phyloP scores from a whole-genome alignment of 2,797 vertebrate species.

The Diglossa cyanea region DNA sequence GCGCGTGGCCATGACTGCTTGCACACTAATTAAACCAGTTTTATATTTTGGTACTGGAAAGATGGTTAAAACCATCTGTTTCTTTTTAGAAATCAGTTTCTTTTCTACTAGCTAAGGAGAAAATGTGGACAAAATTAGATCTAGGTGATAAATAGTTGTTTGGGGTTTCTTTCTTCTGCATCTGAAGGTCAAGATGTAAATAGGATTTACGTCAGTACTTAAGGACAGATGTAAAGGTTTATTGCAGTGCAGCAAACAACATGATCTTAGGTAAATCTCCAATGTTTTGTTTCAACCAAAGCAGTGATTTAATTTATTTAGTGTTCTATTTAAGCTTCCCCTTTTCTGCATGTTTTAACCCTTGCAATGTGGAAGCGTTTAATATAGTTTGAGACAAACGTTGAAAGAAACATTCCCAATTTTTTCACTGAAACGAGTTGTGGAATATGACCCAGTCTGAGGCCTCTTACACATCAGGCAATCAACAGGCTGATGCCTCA shows the following conservation, averaged over 20 bases:
- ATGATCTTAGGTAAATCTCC: conserved; percentile 26
- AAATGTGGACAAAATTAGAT: conserved; percentile 42
- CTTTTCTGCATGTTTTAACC: conserved; percentile 14
- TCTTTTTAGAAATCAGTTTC: conserved; percentile 5
- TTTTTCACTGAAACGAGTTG: conserved; percentile 8
- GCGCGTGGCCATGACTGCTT: neutral
- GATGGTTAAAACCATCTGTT: conserved; percentile 51
- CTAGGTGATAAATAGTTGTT: conserved; percentile 55
- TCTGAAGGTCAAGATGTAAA: conserved; percentile 22
- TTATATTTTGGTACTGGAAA: neutral
- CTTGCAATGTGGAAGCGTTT: neutral
- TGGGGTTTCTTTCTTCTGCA: neutral
- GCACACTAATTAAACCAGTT: conserved; percentile 40
- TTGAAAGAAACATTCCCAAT: neutral
- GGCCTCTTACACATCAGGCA: conserved; percentile 40
- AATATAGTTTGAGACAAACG: neutral
- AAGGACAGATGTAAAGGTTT: conserved; percentile 51
- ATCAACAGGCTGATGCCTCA: conserved; percentile 55
- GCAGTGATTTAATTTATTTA: neutral
- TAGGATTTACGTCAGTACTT: conserved; percentile 36
- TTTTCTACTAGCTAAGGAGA: conserved; percentile 5
- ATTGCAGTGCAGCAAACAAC: neutral
- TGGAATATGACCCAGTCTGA: conserved; percentile 38
- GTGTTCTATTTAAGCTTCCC: neutral
- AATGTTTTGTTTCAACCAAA: neutral